Percentiles rank a stretch among this genome's conserved stretches.
Evolutionary conservation across 2,888 invertebrate species (phyloP).

Genomic region (Strigamia crassipes): DNA sequence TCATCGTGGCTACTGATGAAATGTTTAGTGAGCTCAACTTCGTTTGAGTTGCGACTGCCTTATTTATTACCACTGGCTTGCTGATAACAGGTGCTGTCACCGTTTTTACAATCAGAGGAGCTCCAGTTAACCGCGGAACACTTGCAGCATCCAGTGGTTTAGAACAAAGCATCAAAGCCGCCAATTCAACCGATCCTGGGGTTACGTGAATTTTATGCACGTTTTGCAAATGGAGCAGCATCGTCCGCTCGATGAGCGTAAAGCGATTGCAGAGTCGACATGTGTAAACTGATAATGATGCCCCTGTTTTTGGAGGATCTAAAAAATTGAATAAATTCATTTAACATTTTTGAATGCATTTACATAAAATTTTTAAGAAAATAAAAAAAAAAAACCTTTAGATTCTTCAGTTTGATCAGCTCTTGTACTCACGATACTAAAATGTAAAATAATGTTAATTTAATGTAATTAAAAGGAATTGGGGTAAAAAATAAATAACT

Average conservation of each 20-base stretch:
- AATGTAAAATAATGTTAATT: background rate
- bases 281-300: slow-evolving; percentile 44
- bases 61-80: background rate
- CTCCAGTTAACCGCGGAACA: background rate
- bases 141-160: slow-evolving; percentile 38
- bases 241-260: slow-evolving; percentile 32
- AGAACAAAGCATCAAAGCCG: slow-evolving; percentile 45
- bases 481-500: background rate
- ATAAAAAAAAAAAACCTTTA: background rate
- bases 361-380: no score
- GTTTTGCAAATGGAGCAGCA: slow-evolving; percentile 37
- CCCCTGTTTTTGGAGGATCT: slow-evolving; percentile 27
- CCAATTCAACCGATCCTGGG: slow-evolving; percentile 46
- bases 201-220: slow-evolving; percentile 46
- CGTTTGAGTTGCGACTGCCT: slow-evolving; percentile 40
- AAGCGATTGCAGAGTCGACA: slow-evolving; percentile 46
- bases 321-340: background rate
- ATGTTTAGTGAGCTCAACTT: background rate
- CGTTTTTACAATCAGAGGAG: slow-evolving; percentile 33
- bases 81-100: slow-evolving; percentile 27
- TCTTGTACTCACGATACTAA: background rate
- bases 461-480: background rate
- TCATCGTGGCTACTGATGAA: background rate
- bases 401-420: background rate
- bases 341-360: background rate